phyloP scores from a whole-genome alignment of 2,888 invertebrate species.

The Mycogona germanica region DNA sequence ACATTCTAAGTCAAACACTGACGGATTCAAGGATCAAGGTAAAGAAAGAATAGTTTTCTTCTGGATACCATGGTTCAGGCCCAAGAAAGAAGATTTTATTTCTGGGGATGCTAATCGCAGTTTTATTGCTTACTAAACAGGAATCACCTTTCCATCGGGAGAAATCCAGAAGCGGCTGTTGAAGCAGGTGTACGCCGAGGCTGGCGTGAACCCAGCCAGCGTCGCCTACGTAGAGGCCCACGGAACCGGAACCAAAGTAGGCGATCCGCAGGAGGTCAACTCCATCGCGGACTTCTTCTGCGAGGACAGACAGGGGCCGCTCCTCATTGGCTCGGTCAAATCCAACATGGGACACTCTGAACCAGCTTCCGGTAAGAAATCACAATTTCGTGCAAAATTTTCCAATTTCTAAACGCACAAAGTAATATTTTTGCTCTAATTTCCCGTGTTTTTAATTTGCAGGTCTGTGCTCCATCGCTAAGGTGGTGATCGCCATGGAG shows the following conservation, averaged over 20 bases:
- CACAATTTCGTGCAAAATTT: neutral
- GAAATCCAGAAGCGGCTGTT: slow-evolving; percentile 51
- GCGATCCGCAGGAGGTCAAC: slow-evolving; percentile 97
- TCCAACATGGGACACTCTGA: slow-evolving; percentile 99
- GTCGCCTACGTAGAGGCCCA: slow-evolving; percentile 94
- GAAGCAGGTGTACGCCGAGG: slow-evolving; percentile 70
- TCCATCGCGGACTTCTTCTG: slow-evolving; percentile 87
- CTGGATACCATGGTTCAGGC: neutral
- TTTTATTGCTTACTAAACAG: slow-evolving; percentile 34
- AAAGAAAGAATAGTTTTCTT: slow-evolving; percentile 14
- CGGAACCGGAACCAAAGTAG: slow-evolving; percentile 95
- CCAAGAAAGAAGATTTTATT: too few species aligned
- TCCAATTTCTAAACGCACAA: neutral
- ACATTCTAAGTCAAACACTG: slow-evolving; percentile 81
- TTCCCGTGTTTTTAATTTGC: slow-evolving; percentile 12
- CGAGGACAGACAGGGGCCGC: slow-evolving; percentile 58
- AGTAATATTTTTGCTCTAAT: neutral
- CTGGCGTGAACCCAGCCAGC: slow-evolving; percentile 63
- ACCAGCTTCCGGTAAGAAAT: slow-evolving; percentile 56
- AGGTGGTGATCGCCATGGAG: slow-evolving; percentile 88
- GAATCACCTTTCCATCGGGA: slow-evolving; percentile 44
- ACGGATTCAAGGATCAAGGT: slow-evolving; percentile 83
- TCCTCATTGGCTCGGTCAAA: slow-evolving; percentile 91
- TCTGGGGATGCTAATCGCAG: neutral
- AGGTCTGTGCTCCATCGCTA: slow-evolving; percentile 81